Conservation (phyloP, 2,888 invertebrate genomes). For the Aelia acuminata region DNA sequence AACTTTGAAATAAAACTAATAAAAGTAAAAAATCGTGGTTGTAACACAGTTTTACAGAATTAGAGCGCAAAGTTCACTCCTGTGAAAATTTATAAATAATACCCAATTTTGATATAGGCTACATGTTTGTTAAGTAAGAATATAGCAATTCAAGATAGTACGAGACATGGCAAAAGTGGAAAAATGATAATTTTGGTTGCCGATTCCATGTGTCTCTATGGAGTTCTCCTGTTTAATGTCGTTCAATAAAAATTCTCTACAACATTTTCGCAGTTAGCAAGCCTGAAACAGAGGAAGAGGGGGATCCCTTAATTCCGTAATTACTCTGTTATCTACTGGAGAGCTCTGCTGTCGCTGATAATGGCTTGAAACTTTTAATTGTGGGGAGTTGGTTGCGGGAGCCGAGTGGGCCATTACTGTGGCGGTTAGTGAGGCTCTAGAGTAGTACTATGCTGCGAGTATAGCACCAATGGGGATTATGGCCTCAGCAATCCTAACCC, state of each 20-base stretch:
- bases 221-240: too few relatives aligned
- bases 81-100: too few relatives aligned
- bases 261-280: background rate
- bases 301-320: constrained; percentile 10
- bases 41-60: too few relatives aligned
- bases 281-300: background rate
- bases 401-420: background rate
- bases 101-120: too few relatives aligned
- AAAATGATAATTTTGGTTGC: too few relatives aligned
- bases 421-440: background rate
- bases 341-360: constrained; percentile 16
- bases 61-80: too few relatives aligned
- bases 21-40: too few relatives aligned
- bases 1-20: too few relatives aligned
- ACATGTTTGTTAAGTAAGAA: too few relatives aligned
- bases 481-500: background rate
- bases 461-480: background rate
- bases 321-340: constrained; percentile 27
- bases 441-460: background rate
- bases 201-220: too few relatives aligned
- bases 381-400: background rate
- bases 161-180: too few relatives aligned
- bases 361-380: constrained; percentile 39
- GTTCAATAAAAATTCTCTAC: background rate
- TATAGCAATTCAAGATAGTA: too few relatives aligned